Base-by-base conservation (phyloP, 2,113 vertebrate species). In the Microcebus ravelobensis region DNA sequence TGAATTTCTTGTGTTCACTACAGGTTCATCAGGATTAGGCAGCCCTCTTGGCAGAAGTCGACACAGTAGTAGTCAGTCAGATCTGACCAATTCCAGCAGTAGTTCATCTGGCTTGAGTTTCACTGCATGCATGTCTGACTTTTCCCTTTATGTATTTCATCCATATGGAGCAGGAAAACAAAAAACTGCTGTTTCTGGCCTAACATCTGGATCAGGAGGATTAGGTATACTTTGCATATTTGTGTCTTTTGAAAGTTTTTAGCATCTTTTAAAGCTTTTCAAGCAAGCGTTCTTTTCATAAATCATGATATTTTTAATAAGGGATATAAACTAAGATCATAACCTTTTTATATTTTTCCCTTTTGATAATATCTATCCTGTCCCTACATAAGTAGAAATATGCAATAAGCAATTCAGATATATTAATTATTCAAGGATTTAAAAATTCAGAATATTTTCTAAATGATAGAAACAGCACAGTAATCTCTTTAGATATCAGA, bases 51-150 rank as follows among this genome's bases (percentile, higher is more conserved):
- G 99, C 95, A 98, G 99, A 96, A 99, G 99, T 39, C 98, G 99
- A 61, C 99, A 99, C 97, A 99, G 99, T 98, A 99, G 99, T 97
- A 99, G 99, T 97, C 99, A 99, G 96, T 99, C 99, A 0, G 99
- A 99, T 97, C 98, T 99, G 93, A 99, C 98, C 0, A 98, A 98
- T 39, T 98, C 99, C 36, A 99, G 99, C n/a, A 99, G 98, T 96
- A 99, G 98, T 97, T 99, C 99, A 17, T 99, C 99, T 2, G 99
- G 99, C 84, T 98, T 99, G 97, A 99, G 99, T 98, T 99, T 99
- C 95, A 99, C 99, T 0, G 99, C 99, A 71, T 99, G 99, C 98
- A 99, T 99, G 99, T 99, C 99, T 0, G 99, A 99, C 98, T 99
- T 99, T 90, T 99, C 99, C 50, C 99, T 99, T 8, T 99, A 99